These are phyloP conservation scores for Myrmophylax atrothorax DNA, from an alignment of 2,113 vertebrate species.

Conservation along the genomic window DNA sequence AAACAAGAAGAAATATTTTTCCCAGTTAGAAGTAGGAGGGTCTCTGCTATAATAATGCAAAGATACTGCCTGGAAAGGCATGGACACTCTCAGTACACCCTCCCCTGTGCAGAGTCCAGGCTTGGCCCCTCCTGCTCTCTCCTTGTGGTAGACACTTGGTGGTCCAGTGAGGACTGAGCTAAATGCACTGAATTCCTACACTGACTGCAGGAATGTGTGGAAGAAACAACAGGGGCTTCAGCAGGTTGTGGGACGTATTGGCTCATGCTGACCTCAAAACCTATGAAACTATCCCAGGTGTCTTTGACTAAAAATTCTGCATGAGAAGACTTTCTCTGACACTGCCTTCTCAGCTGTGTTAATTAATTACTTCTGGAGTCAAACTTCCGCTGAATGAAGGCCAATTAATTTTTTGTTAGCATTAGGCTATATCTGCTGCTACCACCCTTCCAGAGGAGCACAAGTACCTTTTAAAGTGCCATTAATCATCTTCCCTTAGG, in stretches of 20 bases:
- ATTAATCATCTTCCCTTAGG: neutral
- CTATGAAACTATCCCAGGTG: neutral
- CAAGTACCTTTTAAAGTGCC: neutral
- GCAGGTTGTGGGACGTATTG: neutral
- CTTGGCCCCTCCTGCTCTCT: neutral
- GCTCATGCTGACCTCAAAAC: neutral
- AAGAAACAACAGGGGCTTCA: neutral
- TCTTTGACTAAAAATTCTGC: neutral
- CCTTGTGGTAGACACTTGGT: neutral
- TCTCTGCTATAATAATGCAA: neutral
- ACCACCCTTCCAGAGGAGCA: neutral
- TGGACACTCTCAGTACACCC: fast-evolving
- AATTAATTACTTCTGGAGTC: neutral
- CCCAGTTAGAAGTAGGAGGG: neutral
- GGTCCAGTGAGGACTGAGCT: neutral
- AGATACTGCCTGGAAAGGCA: neutral
- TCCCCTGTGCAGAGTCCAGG: neutral
- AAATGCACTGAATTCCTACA: neutral
- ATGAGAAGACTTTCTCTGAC: neutral
- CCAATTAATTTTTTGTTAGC: neutral
- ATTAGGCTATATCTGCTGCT: neutral
- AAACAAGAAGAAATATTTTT: neutral
- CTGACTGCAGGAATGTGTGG: neutral
- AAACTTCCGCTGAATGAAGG: neutral
- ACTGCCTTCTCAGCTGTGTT: neutral